phyloP scores from a whole-genome alignment of 2,888 invertebrate species.

The Cerastoderma edule region DNA sequence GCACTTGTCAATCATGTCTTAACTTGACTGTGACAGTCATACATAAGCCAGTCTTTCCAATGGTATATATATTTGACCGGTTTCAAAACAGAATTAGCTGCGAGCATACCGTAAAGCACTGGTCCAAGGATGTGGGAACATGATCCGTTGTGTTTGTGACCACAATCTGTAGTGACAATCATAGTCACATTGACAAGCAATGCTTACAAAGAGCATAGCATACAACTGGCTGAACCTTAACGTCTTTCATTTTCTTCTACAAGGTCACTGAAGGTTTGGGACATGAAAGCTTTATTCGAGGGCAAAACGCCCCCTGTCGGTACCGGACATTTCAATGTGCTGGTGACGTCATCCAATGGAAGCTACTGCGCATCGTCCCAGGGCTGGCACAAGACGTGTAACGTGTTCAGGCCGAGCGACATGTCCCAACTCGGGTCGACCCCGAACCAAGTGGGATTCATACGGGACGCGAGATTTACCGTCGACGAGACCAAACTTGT shows the following conservation, averaged over 20 bases:
- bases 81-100: too few relatives aligned
- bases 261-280: slow-evolving; percentile 57
- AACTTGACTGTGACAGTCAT: too few relatives aligned
- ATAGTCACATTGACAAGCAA: too few relatives aligned
- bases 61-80: too few relatives aligned
- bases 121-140: too few relatives aligned
- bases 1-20: too few relatives aligned
- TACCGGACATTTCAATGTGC: slow-evolving; percentile 37
- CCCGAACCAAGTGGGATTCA: slow-evolving; percentile 38
- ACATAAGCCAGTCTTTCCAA: too few relatives aligned
- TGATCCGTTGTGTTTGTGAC: too few relatives aligned
- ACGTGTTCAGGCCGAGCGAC: slow-evolving; percentile 5
- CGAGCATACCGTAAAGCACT: too few relatives aligned
- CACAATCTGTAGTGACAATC: too few relatives aligned
- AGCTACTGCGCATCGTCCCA: slow-evolving; percentile 42
- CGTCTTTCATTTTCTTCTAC: neutral
- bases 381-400: slow-evolving; percentile 44
- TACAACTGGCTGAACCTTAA: too few relatives aligned
- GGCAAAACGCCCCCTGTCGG: slow-evolving; percentile 45
- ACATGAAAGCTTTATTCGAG: slow-evolving; percentile 33
- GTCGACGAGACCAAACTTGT: slow-evolving; percentile 31
- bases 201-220: too few relatives aligned
- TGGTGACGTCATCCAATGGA: slow-evolving; percentile 31
- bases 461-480: slow-evolving; percentile 42
- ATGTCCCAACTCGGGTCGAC: slow-evolving; percentile 13